phyloP scores from a whole-genome alignment of 1,140 invertebrate genomes.

The Macrobrachium nipponense region DNA sequence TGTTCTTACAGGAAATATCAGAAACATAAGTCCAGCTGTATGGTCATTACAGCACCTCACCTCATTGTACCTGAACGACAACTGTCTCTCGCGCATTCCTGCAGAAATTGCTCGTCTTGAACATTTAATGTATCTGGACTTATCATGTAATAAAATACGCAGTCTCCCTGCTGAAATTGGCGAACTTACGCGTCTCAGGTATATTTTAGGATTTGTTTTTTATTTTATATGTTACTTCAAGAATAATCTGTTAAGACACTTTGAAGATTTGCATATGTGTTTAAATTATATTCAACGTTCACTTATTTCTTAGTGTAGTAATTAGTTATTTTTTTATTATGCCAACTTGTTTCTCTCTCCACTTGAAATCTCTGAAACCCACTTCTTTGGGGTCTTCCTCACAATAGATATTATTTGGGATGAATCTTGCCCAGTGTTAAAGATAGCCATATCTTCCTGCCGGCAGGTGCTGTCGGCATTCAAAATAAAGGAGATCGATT shows the following conservation, averaged over 20 bases:
- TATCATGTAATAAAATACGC: constrained; percentile 93
- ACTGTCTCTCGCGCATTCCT: constrained; percentile 88
- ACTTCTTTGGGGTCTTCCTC: too few relatives aligned
- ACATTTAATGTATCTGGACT: constrained; percentile 88
- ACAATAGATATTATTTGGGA: too few relatives aligned
- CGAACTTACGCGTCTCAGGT: constrained; percentile 83
- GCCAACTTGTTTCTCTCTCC: too few relatives aligned
- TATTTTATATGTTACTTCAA: not conserved
- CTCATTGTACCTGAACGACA: constrained; percentile 94
- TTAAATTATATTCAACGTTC: too few relatives aligned
- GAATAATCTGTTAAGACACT: not conserved
- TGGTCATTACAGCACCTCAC: constrained; percentile 93
- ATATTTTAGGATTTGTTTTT: constrained; percentile 57
- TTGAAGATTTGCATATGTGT: too few relatives aligned
- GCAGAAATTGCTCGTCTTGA: constrained; percentile 86
- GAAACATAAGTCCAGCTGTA: constrained; percentile 89
- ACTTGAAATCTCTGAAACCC: too few relatives aligned
- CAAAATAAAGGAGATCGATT: too few relatives aligned
- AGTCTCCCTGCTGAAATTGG: constrained; percentile 95
- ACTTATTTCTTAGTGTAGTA: too few relatives aligned
- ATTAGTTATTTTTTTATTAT: too few relatives aligned
- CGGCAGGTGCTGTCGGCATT: too few relatives aligned
- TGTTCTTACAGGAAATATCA: constrained; percentile 82
- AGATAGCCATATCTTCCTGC: too few relatives aligned
- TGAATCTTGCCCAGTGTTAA: too few relatives aligned